Percentiles rank a stretch among this genome's conserved stretches.
Conservation (phyloP, 2,113 vertebrate species). For the Chunga burmeisteri region DNA sequence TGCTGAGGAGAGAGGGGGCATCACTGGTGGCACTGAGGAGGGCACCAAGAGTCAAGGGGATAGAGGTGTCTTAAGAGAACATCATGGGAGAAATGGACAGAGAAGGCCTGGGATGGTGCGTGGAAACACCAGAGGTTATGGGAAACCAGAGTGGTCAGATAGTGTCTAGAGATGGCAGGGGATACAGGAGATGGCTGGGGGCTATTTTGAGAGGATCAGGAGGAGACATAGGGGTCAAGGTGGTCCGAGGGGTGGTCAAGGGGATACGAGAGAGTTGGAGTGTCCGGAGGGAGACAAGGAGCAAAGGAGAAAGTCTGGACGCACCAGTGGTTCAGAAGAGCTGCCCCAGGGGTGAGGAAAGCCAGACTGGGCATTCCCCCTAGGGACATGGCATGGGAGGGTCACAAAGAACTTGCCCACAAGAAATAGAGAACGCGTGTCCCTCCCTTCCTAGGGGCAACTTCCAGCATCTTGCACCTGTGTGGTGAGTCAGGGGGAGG, state of each 20-base stretch:
- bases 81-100: accelerated
- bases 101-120: neutral
- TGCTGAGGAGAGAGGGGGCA: slow-evolving; percentile 75
- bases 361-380: neutral
- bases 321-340: neutral
- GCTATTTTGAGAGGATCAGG: neutral
- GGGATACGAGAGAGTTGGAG: neutral
- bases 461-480: neutral
- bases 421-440: neutral
- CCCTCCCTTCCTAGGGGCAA: neutral
- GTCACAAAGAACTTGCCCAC: neutral
- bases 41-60: neutral
- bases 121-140: neutral
- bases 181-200: neutral
- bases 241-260: neutral
- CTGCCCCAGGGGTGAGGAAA: neutral
- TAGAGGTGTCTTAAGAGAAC: neutral
- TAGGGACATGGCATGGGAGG: neutral
- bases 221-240: neutral
- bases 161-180: neutral
- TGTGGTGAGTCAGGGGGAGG: accelerated
- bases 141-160: neutral
- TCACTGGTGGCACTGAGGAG: neutral
- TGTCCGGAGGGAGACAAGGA: neutral
- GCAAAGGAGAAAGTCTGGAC: neutral